These are phyloP conservation scores for Ips typographus DNA, from an alignment of 1,140 invertebrate genomes.

Conservation along the genomic window DNA sequence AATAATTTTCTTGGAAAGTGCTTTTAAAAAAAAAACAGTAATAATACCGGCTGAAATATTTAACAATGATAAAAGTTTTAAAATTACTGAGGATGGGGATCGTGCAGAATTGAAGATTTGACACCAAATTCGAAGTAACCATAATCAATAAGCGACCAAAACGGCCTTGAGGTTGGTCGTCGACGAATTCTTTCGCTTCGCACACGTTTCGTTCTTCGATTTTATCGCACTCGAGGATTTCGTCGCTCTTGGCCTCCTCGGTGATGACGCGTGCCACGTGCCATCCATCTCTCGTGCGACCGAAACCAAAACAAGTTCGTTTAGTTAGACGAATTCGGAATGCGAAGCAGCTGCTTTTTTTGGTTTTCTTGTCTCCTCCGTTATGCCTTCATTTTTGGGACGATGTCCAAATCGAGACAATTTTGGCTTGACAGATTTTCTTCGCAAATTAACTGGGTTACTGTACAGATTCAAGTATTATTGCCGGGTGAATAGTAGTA, in stretches of 20 bases:
- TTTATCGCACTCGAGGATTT: constrained; percentile 27
- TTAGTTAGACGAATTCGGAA: too few relatives aligned
- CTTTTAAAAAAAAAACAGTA: too few relatives aligned
- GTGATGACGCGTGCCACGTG: constrained; percentile 20
- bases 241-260: constrained; percentile 5
- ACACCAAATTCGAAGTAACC: not conserved
- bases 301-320: not conserved
- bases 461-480: too few relatives aligned
- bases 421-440: too few relatives aligned
- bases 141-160: constrained; percentile 13
- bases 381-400: too few relatives aligned
- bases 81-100: not conserved
- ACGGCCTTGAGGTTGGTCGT: not conserved
- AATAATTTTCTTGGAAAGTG: constrained; percentile 24
- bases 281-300: constrained; percentile 13
- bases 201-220: constrained; percentile 13
- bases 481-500: too few relatives aligned
- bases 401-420: too few relatives aligned
- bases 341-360: too few relatives aligned
- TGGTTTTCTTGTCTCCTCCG: too few relatives aligned
- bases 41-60: too few relatives aligned
- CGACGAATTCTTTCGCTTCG: constrained; percentile 9
- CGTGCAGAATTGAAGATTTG: not conserved
- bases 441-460: too few relatives aligned
- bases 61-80: too few relatives aligned